Evolutionary conservation across 2,797 vertebrate species (phyloP).

Genomic region (Chiloscyllium punctatum): DNA sequence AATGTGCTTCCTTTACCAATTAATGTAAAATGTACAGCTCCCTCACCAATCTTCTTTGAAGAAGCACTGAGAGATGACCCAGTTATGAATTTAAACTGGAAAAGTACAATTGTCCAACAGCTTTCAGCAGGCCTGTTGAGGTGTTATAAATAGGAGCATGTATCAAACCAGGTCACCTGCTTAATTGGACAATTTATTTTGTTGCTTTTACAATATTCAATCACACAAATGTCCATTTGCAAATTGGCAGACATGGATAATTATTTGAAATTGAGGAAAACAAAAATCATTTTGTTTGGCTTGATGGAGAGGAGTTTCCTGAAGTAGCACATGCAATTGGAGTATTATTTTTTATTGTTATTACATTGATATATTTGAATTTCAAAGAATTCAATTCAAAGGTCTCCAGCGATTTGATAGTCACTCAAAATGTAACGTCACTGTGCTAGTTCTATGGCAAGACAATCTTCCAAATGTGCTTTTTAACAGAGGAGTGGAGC

Average conservation of each 20-base stretch:
- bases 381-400: background rate
- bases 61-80: conserved; percentile 30
- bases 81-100: conserved; percentile 19
- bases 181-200: background rate
- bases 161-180: conserved; percentile 9
- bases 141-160: background rate
- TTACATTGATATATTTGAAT: background rate
- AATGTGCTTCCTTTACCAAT: conserved; percentile 34
- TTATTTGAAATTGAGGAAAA: background rate
- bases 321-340: too few species aligned
- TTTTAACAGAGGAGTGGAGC: background rate
- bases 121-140: background rate
- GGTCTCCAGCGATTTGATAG: background rate
- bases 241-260: background rate
- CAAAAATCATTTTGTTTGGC: background rate
- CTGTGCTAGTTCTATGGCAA: background rate
- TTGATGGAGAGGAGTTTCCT: background rate
- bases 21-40: conserved; percentile 24
- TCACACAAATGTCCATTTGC: background rate
- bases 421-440: background rate
- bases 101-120: background rate
- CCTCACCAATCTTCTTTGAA: conserved; percentile 32
- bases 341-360: background rate
- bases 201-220: background rate
- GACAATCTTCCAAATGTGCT: background rate